These are phyloP conservation scores for Motacilla alba DNA, from an alignment of 2,113 vertebrate species.

Conservation along the genomic window DNA sequence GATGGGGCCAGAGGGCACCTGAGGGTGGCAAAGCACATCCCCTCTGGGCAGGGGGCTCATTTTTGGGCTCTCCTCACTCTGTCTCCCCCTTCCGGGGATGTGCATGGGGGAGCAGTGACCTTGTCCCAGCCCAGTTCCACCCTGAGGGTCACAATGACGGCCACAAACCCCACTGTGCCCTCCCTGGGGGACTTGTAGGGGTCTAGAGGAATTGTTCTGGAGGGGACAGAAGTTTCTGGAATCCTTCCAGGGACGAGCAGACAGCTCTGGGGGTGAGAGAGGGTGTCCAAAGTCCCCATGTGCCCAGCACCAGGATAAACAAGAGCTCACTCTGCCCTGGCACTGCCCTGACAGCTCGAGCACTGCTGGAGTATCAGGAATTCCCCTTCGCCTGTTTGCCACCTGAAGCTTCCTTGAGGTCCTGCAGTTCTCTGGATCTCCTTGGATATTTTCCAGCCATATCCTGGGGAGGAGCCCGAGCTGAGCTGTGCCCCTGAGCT, in stretches of 20 bases:
- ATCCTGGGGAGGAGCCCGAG: neutral
- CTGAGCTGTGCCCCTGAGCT: neutral
- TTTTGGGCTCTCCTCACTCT: neutral
- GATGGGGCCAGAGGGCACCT: neutral
- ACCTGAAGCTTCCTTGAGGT: neutral
- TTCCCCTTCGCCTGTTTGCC: neutral
- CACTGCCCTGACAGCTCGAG: neutral
- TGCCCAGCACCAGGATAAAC: neutral
- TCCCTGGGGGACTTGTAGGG: neutral
- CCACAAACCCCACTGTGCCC: neutral
- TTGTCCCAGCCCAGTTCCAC: too few species aligned
- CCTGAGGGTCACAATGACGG: neutral
- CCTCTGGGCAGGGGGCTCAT: fast-evolving
- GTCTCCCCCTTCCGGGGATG: neutral
- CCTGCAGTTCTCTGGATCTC: neutral
- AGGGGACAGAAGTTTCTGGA: neutral
- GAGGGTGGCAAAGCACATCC: neutral
- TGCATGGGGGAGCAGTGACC: neutral
- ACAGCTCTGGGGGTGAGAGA: neutral
- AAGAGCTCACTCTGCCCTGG: neutral
- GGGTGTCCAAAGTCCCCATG: neutral
- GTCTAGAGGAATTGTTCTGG: neutral
- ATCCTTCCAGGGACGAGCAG: neutral
- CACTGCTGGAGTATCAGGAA: neutral
- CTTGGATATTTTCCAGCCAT: neutral